Percentiles rank a stretch among this genome's conserved stretches.
Evolutionary conservation across 2,888 invertebrate species (phyloP).

Genomic region (Dione juno): DNA sequence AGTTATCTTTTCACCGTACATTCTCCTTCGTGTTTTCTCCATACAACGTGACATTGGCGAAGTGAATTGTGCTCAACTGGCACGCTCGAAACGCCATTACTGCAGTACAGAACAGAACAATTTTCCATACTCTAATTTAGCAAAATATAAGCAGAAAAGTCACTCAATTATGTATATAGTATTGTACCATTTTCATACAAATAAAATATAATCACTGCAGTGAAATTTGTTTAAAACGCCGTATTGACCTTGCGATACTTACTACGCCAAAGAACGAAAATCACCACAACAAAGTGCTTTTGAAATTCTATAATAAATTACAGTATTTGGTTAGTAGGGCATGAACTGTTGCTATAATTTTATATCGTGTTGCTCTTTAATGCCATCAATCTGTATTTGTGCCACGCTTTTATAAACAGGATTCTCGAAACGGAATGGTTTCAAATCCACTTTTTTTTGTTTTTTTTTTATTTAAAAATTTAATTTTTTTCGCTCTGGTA

Average conservation of each 20-base stretch:
- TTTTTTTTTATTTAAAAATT: too few relatives aligned
- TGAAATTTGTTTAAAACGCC: conserved; percentile 29
- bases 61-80: too few relatives aligned
- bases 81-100: too few relatives aligned
- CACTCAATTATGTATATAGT: not conserved
- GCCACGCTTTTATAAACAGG: not conserved
- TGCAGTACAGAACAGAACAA: too few relatives aligned
- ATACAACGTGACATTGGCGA: too few relatives aligned
- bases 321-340: not conserved
- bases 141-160: not conserved
- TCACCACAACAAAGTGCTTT: conserved; percentile 20
- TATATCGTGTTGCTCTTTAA: not conserved
- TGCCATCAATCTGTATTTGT: not conserved
- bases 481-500: too few relatives aligned
- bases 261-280: conserved; percentile 25
- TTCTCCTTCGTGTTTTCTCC: too few relatives aligned
- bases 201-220: conserved; percentile 29
- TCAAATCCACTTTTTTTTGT: not conserved
- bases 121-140: not conserved
- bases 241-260: conserved; percentile 30
- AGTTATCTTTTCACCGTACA: too few relatives aligned
- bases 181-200: conserved; percentile 12
- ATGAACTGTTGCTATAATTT: not conserved
- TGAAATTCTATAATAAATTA: conserved; percentile 13
- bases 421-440: not conserved